Percentiles rank a stretch among this genome's conserved stretches.
Conservation (phyloP, 1,140 invertebrate genomes). For the Euwallacea similis region DNA sequence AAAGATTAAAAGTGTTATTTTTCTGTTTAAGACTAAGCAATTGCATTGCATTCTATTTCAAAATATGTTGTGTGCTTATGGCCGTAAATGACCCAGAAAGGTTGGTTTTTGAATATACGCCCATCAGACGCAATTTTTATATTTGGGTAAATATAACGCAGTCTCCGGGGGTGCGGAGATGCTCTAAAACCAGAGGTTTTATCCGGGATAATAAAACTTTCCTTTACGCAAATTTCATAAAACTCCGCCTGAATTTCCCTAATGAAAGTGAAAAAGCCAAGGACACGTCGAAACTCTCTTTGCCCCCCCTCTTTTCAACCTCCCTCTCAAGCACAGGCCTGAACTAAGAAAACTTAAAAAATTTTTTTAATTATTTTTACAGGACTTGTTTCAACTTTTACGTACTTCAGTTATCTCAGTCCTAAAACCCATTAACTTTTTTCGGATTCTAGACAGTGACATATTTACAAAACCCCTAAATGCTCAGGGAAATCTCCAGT, state of each 20-base stretch:
- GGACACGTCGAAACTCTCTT: constrained; percentile 34
- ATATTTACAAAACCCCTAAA: too few species aligned
- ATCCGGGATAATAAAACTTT: constrained; percentile 38
- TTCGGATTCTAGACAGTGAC: too few species aligned
- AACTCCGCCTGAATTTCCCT: constrained; percentile 43
- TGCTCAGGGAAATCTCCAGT: not conserved
- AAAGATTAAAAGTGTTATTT: constrained; percentile 28
- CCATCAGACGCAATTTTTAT: not conserved
- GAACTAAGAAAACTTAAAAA: constrained; percentile 1
- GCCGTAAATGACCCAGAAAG: constrained; percentile 21
- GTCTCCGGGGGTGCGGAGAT: constrained; percentile 7
- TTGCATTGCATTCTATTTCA: constrained; percentile 18
- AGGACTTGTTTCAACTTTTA: not conserved
- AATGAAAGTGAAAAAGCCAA: constrained; percentile 51
- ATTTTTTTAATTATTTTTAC: not conserved
- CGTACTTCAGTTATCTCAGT: too few species aligned
- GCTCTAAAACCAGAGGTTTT: constrained; percentile 23
- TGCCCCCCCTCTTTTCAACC: constrained; percentile 14
- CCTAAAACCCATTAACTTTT: too few species aligned
- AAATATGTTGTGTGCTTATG: constrained; percentile 6
- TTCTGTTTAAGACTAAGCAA: constrained; percentile 24
- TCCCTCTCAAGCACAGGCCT: constrained; percentile 11
- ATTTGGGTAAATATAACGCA: not conserved
- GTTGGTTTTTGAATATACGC: constrained; percentile 3
- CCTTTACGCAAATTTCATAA: constrained; percentile 40